phyloP scores from a whole-genome alignment of 2,113 vertebrate species.

The Podilymbus podiceps region DNA sequence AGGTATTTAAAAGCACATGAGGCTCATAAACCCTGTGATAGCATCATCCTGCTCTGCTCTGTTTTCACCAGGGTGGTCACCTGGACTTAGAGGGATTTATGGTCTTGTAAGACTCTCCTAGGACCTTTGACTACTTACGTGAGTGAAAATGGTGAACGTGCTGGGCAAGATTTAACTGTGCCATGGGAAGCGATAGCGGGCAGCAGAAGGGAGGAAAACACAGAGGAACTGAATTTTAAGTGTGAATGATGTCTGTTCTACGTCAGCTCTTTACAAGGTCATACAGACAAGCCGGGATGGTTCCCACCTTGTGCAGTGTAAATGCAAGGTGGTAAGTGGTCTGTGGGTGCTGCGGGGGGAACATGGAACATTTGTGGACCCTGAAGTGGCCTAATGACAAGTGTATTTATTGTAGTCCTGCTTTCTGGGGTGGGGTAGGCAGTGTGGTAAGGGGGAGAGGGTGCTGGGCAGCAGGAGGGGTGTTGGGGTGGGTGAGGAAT shows the following conservation, averaged over 20 bases:
- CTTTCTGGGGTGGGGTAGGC: not conserved
- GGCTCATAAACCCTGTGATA: not conserved
- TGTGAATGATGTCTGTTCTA: not conserved
- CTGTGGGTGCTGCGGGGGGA: not conserved
- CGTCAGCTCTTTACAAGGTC: not conserved
- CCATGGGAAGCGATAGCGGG: not conserved
- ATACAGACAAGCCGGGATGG: not conserved
- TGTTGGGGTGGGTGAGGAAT: not conserved
- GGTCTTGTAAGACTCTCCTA: not conserved
- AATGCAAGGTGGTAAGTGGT: not conserved
- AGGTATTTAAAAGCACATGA: not conserved
- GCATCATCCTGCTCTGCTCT: no score
- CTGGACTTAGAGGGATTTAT: not conserved
- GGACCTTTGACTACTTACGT: not conserved
- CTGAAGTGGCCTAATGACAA: no score
- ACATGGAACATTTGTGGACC: not conserved
- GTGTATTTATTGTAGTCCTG: not conserved
- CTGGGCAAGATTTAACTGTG: not conserved
- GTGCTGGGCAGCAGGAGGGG: not conserved
- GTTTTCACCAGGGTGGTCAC: not conserved
- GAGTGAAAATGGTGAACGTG: not conserved
- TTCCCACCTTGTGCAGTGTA: not conserved
- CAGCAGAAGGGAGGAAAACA: not conserved
- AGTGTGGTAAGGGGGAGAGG: not conserved
- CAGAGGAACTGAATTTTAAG: not conserved